These are phyloP conservation scores for Haliaeetus vocifer DNA, from an alignment of 2,797 vertebrate species.

Conservation along the genomic window DNA sequence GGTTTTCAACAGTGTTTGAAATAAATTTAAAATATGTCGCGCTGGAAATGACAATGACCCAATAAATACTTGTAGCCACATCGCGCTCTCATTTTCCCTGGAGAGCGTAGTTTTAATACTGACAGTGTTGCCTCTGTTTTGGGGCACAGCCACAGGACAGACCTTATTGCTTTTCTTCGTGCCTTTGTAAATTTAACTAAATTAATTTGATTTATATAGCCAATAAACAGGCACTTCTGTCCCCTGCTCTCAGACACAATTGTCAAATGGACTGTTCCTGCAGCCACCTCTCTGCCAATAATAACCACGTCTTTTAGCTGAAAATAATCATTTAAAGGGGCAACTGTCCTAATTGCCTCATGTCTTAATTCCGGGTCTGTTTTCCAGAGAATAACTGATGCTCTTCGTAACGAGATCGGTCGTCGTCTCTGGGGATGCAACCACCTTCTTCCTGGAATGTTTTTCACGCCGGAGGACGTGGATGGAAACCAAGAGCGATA, in stretches of 20 bases:
- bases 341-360: background rate
- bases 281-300: background rate
- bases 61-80: background rate
- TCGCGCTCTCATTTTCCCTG: background rate
- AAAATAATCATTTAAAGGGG: background rate
- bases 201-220: slow-evolving; percentile 49
- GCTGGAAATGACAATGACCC: background rate
- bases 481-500: background rate
- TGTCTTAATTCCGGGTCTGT: background rate
- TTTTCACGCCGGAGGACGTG: background rate
- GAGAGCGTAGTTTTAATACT: background rate
- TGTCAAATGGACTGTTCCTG: background rate
- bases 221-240: slow-evolving; percentile 19
- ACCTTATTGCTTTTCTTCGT: slow-evolving; percentile 26
- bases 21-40: background rate
- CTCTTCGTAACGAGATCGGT: background rate
- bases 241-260: background rate
- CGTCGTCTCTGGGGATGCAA: background rate
- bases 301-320: background rate
- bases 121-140: background rate
- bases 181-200: slow-evolving; percentile 38
- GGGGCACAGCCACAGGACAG: background rate
- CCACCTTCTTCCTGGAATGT: background rate
- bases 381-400: background rate
- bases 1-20: background rate